A percentile compares a stretch with the other conserved stretches of the same genome.
phyloP scores from a whole-genome alignment of 1,140 invertebrate genomes.

The Bombus sibiricus region DNA sequence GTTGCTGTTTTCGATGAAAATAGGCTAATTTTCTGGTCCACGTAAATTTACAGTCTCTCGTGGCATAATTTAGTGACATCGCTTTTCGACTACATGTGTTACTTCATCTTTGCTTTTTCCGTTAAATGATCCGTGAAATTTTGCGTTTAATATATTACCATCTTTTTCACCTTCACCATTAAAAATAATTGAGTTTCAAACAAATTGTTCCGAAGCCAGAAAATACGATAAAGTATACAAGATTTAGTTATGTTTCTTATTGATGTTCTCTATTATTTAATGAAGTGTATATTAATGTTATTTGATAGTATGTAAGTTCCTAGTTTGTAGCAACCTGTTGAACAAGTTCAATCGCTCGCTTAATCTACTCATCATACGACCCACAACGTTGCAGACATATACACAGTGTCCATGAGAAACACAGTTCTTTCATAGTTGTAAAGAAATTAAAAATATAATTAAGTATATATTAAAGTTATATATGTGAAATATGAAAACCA shows the following conservation, averaged over 20 bases:
- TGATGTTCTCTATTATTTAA: background rate
- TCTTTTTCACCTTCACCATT: too few species aligned
- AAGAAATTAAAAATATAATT: background rate
- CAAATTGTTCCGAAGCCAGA: background rate
- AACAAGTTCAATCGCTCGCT: background rate
- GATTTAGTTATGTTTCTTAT: background rate
- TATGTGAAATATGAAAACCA: background rate
- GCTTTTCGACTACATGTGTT: too few species aligned
- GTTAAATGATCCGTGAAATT: background rate
- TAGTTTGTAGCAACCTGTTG: background rate
- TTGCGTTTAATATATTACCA: background rate
- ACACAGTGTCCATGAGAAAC: background rate
- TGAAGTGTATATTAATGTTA: background rate
- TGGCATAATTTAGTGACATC: background rate
- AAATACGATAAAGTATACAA: background rate
- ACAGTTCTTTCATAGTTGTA: background rate
- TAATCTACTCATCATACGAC: slow-evolving; percentile 2
- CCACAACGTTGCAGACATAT: background rate
- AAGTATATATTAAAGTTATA: background rate
- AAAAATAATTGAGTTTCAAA: background rate
- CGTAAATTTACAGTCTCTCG: background rate
- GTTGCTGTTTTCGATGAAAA: background rate
- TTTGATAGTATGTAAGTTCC: background rate
- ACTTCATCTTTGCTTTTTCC: background rate
- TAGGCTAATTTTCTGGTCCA: background rate